phyloP scores from a whole-genome alignment of 2,888 invertebrate genomes.

The Ochropacha duplaris region DNA sequence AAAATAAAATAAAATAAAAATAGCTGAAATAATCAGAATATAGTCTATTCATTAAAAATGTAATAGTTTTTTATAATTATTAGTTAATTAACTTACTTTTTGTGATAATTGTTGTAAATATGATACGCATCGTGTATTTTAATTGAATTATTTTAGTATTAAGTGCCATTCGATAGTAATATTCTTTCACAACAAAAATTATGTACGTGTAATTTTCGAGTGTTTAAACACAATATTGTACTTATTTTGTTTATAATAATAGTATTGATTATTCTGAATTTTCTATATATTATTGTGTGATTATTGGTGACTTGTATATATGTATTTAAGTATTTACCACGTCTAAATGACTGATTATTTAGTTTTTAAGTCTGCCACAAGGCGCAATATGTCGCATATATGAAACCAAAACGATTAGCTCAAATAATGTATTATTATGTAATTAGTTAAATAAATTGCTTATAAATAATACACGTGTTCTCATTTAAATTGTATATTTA shows the following conservation, averaged over 20 bases:
- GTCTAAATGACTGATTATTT: constrained; percentile 48
- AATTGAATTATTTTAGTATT: background rate
- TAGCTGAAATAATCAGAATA: too few relatives aligned
- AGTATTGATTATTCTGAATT: background rate
- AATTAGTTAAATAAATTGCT: constrained; percentile 50
- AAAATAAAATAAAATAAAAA: background rate
- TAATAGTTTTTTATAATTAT: background rate
- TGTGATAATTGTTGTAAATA: background rate
- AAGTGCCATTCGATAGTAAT: background rate
- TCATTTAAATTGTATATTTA: constrained; percentile 4
- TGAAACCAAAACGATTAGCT: constrained; percentile 69
- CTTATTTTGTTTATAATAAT: background rate
- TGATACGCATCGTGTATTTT: background rate
- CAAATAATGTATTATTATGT: constrained; percentile 49
- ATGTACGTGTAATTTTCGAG: too few relatives aligned
- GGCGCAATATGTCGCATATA: constrained; percentile 56
- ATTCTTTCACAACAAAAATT: background rate
- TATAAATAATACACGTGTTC: constrained; percentile 20
- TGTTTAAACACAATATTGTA: too few relatives aligned
- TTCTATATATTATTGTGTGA: background rate
- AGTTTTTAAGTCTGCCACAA: constrained; percentile 46
- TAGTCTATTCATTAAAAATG: too few relatives aligned
- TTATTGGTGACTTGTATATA: background rate
- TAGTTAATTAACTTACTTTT: background rate
- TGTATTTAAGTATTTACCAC: background rate